Conservation (phyloP, 1,140 invertebrate species). For the Drosophila bifasciata region DNA sequence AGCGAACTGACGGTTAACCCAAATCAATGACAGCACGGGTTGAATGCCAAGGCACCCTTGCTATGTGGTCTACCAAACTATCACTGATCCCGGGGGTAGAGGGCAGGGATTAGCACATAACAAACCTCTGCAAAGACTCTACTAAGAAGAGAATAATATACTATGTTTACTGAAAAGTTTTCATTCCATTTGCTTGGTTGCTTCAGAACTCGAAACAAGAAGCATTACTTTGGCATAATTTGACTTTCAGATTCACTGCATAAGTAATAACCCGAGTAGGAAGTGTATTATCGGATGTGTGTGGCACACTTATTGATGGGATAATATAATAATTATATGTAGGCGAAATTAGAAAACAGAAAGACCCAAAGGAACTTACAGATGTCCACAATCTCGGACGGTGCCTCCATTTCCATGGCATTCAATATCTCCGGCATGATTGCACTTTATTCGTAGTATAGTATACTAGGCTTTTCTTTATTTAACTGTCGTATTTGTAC, state of each 20-base stretch:
- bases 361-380: conserved; percentile 17
- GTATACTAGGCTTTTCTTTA: background rate
- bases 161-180: too few species aligned
- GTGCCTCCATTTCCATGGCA: conserved; percentile 38
- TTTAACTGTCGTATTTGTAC: background rate
- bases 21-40: background rate
- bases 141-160: too few species aligned
- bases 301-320: too few species aligned
- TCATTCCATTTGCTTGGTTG: too few species aligned
- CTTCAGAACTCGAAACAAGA: background rate
- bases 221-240: background rate
- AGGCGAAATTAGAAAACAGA: too few species aligned
- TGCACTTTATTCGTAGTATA: background rate
- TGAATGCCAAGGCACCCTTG: background rate
- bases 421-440: conserved; percentile 35
- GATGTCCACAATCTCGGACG: conserved; percentile 26
- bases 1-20: background rate
- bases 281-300: too few species aligned
- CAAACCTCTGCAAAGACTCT: too few species aligned
- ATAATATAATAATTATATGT: too few species aligned
- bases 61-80: background rate
- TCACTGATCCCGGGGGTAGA: too few species aligned
- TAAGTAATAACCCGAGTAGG: too few species aligned
- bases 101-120: too few species aligned
- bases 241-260: too few species aligned